Conservation (phyloP, 2,113 vertebrate species). For the Rhombomys opimus region DNA sequence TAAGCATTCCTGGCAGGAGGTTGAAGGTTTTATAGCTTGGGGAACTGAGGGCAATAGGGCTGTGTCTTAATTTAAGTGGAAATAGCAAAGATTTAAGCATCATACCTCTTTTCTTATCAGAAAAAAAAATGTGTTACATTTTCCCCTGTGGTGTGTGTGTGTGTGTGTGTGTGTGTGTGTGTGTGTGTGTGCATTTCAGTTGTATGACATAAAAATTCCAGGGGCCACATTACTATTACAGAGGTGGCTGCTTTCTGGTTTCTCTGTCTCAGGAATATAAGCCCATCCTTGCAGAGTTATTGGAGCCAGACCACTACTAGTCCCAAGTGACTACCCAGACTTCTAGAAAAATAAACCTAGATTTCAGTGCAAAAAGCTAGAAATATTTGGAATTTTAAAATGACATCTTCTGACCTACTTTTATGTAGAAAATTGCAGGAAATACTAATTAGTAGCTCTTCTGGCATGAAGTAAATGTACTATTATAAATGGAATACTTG, state of each 20-base stretch:
- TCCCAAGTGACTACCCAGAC: not conserved
- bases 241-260: not conserved
- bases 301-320: not conserved
- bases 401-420: not conserved
- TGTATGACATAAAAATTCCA: not conserved
- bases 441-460: not conserved
- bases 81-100: constrained; percentile 49
- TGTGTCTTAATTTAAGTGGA: constrained; percentile 61
- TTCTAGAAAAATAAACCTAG: not conserved
- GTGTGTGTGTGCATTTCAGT: not conserved
- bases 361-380: not conserved
- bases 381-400: not conserved
- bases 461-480: not conserved
- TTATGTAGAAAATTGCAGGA: not conserved
- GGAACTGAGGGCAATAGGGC: not conserved
- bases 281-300: not conserved
- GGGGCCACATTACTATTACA: not conserved
- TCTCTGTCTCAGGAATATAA: not conserved
- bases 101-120: constrained; percentile 48
- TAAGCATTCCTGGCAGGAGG: constrained; percentile 49
- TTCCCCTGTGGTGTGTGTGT: not conserved
- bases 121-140: constrained; percentile 24
- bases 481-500: no score
- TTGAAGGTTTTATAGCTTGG: constrained; percentile 61
- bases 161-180: not conserved